phyloP scores from a whole-genome alignment of 2,113 vertebrate species.

The Micromys minutus region DNA sequence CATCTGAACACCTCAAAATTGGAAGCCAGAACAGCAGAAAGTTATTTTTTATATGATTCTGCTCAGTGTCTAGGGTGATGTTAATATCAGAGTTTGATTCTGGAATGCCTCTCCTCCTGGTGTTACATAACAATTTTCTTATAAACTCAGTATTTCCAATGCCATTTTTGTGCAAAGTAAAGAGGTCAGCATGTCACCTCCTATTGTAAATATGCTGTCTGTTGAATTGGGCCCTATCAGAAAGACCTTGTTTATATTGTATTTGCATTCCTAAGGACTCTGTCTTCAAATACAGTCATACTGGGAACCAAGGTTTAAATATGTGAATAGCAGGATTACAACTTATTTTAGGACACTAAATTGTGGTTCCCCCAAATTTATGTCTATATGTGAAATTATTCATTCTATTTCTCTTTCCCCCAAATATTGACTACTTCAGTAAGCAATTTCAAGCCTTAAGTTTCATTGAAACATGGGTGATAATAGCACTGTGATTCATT shows the following conservation, averaged over 20 bases:
- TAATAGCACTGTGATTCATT: neutral
- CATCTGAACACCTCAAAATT: neutral
- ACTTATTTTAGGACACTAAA: neutral
- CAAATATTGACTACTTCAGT: neutral
- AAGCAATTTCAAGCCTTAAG: neutral
- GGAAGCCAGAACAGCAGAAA: neutral
- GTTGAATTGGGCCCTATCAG: neutral
- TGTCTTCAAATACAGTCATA: neutral
- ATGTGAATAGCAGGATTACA: neutral
- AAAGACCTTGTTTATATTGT: neutral
- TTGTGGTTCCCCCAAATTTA: neutral
- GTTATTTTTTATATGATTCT: neutral
- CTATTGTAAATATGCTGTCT: neutral
- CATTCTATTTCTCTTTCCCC: neutral
- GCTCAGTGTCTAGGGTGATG: neutral
- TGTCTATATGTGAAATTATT: neutral
- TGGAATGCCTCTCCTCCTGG: neutral
- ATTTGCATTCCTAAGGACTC: neutral
- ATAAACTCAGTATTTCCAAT: neutral
- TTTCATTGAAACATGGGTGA: neutral
- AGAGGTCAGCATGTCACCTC: neutral
- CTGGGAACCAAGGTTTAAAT: neutral
- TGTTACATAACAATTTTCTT: neutral
- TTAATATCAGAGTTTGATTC: neutral
- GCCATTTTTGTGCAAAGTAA: neutral